phyloP scores from a whole-genome alignment of 2,113 vertebrate genomes.

The Perca flavescens region DNA sequence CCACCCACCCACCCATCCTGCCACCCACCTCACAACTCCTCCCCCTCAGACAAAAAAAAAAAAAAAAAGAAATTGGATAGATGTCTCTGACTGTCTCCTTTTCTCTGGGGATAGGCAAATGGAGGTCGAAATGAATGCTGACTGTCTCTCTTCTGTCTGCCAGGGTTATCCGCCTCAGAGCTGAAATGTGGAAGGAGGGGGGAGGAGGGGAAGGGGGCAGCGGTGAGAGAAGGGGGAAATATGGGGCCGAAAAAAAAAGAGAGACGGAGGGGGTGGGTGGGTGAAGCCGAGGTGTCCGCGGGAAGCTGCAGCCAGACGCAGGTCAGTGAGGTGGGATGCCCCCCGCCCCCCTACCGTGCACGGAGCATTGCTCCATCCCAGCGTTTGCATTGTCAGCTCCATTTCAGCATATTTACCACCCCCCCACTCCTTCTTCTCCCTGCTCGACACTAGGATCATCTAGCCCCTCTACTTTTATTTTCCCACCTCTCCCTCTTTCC shows the following conservation, averaged over 20 bases:
- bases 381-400: conserved; percentile 69
- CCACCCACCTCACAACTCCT: conserved; percentile 74
- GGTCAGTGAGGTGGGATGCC: conserved; percentile 80
- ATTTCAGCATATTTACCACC: conserved; percentile 63
- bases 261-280: not conserved
- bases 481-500: conserved; percentile 22
- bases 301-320: conserved; percentile 74
- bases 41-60: conserved; percentile 74
- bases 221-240: conserved; percentile 21
- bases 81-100: conserved; percentile 80
- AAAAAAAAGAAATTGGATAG: conserved; percentile 58
- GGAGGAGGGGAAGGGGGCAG: conserved; percentile 29
- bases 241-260: conserved; percentile 30
- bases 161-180: conserved; percentile 72
- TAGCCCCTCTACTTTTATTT: conserved; percentile 53
- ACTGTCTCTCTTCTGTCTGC: conserved; percentile 71
- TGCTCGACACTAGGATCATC: conserved; percentile 69
- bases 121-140: conserved; percentile 80
- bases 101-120: conserved; percentile 78
- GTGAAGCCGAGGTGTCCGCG: conserved; percentile 50
- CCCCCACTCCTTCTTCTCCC: conserved; percentile 26
- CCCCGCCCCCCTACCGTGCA: not conserved
- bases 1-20: conserved; percentile 16
- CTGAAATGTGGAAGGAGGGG: conserved; percentile 59
- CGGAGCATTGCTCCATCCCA: conserved; percentile 17